Percentiles rank a stretch among this genome's conserved stretches.
phyloP scores from a whole-genome alignment of 2,888 invertebrate genomes.

The Caenorhabditis afra region DNA sequence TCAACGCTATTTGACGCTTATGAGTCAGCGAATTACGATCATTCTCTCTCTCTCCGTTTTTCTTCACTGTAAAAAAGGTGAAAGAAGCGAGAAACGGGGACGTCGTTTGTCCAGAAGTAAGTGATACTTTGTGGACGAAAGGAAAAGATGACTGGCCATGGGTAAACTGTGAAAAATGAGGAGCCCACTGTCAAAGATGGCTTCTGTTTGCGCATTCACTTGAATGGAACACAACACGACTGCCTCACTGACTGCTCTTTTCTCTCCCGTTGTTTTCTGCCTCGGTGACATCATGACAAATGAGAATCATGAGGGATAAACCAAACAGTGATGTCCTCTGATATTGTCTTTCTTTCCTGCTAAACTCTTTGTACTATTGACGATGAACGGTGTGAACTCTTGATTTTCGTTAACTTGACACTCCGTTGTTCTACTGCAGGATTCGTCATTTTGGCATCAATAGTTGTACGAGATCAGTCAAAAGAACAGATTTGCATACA shows the following conservation, averaged over 20 bases:
- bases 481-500: conserved; percentile 42
- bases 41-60: conserved; percentile 4
- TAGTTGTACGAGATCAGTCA: conserved; percentile 17
- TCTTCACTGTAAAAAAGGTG: conserved; percentile 21
- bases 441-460: conserved; percentile 25
- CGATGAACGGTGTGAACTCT: not conserved
- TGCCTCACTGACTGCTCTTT: not conserved
- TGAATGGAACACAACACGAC: conserved; percentile 38
- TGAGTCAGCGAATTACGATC: conserved; percentile 60
- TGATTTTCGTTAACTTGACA: conserved; percentile 8
- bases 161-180: conserved; percentile 49
- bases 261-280: conserved; percentile 19
- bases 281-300: conserved; percentile 35
- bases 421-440: conserved; percentile 9
- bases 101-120: conserved; percentile 36
- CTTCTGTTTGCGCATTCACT: conserved; percentile 46
- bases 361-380: not conserved
- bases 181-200: conserved; percentile 26
- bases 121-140: conserved; percentile 33
- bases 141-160: conserved; percentile 16
- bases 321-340: conserved; percentile 4
- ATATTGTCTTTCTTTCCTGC: not conserved
- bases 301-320: conserved; percentile 20
- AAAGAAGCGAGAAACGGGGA: not conserved
- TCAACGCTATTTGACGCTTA: conserved; percentile 44